Evolutionary conservation across 2,113 vertebrate genomes (phyloP).

Genomic region (Cottus gobio): DNA sequence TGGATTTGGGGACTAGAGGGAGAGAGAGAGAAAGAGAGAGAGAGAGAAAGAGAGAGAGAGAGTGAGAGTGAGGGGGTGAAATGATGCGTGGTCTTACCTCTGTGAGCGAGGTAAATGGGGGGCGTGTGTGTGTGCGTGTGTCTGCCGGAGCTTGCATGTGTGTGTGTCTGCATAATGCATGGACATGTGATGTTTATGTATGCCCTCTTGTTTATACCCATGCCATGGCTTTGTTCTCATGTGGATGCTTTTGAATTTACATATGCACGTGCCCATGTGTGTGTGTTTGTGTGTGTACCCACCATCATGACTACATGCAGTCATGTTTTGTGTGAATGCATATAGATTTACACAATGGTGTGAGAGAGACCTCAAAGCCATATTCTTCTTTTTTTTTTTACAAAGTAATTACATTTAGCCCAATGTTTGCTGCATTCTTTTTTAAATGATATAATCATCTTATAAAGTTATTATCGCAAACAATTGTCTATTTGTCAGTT

Average conservation of each 20-base stretch:
- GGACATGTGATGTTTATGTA: slow-evolving; percentile 79
- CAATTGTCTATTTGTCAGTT: background rate
- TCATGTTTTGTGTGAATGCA: slow-evolving; percentile 26
- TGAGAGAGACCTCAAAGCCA: background rate
- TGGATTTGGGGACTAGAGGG: slow-evolving; percentile 90
- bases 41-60: slow-evolving; percentile 60
- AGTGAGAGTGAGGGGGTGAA: slow-evolving; percentile 70
- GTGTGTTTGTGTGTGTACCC: slow-evolving; percentile 11
- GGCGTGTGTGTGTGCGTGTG: slow-evolving; percentile 37
- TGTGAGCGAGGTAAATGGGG: slow-evolving; percentile 59
- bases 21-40: slow-evolving; percentile 65
- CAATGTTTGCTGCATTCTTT: background rate
- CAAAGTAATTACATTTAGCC: background rate
- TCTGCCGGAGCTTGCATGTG: slow-evolving; percentile 55
- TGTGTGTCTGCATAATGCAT: slow-evolving; percentile 73
- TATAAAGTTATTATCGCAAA: background rate
- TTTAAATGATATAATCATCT: background rate
- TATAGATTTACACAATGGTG: slow-evolving; percentile 1
- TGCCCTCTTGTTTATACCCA: slow-evolving; percentile 66
- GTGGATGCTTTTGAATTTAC: slow-evolving; percentile 56
- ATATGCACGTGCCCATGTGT: slow-evolving; percentile 37
- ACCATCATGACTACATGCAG: slow-evolving; percentile 18
- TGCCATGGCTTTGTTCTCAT: slow-evolving; percentile 72
- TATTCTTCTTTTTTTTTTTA: background rate
- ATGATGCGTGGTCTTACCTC: slow-evolving; percentile 73